Conservation (phyloP, 2,113 vertebrate species). For the Campylorhamphus procurvoides region DNA sequence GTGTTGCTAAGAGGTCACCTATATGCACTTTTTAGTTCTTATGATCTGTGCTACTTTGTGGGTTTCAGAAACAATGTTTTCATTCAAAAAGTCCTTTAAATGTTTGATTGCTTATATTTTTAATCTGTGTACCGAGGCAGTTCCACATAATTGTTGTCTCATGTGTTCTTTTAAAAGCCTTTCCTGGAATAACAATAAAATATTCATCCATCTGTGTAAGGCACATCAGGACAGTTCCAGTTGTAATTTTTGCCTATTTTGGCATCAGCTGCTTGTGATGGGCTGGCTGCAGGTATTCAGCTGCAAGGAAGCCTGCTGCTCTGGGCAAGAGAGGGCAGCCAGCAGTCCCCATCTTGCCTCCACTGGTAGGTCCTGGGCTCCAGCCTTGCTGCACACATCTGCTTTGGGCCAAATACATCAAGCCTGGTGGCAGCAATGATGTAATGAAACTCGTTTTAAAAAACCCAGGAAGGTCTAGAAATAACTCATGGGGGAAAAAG, state of each 20-base stretch:
- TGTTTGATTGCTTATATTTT: constrained; percentile 28
- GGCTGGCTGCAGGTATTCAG: neutral
- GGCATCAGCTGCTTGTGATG: neutral
- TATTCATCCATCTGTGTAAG: constrained; percentile 68
- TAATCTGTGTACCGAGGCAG: neutral
- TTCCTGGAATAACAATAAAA: constrained; percentile 79
- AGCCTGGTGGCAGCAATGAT: neutral
- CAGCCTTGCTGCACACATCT: neutral
- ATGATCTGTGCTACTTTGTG: neutral
- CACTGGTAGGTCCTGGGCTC: neutral
- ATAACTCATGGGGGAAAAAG: neutral
- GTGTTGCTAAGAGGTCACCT: neutral
- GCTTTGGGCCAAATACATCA: neutral
- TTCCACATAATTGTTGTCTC: constrained; percentile 39
- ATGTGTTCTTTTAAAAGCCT: constrained; percentile 74
- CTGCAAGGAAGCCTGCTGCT: neutral
- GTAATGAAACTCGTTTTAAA: neutral
- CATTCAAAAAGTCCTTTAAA: neutral
- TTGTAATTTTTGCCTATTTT: constrained; percentile 11
- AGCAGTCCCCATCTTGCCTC: neutral
- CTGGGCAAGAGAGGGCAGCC: neutral
- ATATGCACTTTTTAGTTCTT: neutral
- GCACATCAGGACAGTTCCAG: constrained; percentile 36
- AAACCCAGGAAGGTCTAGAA: neutral
- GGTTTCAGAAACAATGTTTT: neutral